Evolutionary conservation across 2,113 vertebrate species (phyloP).

Genomic region (Merops nubicus): DNA sequence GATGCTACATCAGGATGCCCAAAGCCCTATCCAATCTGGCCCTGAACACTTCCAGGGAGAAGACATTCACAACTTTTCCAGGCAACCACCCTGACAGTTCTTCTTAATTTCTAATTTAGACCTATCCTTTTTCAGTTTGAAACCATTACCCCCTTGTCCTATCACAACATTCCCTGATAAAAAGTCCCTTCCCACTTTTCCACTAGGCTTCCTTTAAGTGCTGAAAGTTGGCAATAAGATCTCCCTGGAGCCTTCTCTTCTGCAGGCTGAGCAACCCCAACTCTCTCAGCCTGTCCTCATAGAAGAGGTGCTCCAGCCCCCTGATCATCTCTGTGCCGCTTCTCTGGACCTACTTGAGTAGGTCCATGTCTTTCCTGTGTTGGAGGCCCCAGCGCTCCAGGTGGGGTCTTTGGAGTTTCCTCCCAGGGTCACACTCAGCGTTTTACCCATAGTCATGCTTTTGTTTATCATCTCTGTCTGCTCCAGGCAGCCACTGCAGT

Average conservation of each 20-base stretch:
- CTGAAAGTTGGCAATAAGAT: neutral
- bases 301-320: neutral
- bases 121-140: neutral
- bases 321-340: neutral
- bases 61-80: neutral
- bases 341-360: neutral
- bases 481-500: neutral
- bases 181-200: neutral
- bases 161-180: no score
- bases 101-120: neutral
- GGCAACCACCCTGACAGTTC: neutral
- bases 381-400: neutral
- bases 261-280: neutral
- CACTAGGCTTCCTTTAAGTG: neutral
- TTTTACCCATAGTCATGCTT: neutral
- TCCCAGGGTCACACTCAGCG: rapidly evolving
- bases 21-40: neutral
- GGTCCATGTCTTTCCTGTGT: no score
- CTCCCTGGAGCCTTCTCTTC: neutral
- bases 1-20: neutral
- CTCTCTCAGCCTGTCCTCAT: neutral
- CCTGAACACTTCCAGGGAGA: neutral
- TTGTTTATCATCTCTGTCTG: neutral
- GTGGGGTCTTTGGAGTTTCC: neutral
- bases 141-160: neutral